Evolutionary conservation across 2,888 invertebrate genomes (phyloP), one percentile per base, ranked within the genome.

Genomic region (Tupiocoris notatus): DNA sequence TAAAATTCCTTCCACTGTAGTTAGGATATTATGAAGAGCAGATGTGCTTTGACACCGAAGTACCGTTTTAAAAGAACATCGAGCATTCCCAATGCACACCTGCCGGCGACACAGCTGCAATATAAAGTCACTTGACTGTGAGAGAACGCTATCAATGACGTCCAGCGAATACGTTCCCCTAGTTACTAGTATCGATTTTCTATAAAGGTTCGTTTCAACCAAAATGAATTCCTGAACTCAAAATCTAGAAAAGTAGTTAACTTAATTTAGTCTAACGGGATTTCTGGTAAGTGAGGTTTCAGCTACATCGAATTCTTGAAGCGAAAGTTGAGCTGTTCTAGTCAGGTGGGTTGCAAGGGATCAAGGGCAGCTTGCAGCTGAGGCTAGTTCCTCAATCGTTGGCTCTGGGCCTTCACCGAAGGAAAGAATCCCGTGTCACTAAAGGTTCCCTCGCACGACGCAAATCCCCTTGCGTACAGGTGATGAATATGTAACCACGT

Each of bases 311-410:
- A 20, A 65, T 65, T 39, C 39, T 65, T 65, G 65, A 24, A 25
- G 65, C 65, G 65, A 65, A 65, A 65, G 65, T 25, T 65, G 25
- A 39, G 12, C 39, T 39, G 39, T 12, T 12, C 39, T 39, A 3
- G 39, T 39, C 39, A 39, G 39, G 65, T 6, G 65, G 65, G 65
- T 65, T 65, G 25, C 12, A 25, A 17, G 39, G 65, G 65, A 65
- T 65, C 65, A 65, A 65, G 65, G 65, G 21, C 65, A 63, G 20
- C 59, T 59, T 21, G 23, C 39, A 39, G 65, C 65, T 65, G 39
- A 25, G 65, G 65, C 20, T 65, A 20, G 25, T 25, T 65, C 20
- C 12, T 39, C 65, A 25, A 39, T 24, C 18, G 39, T 39, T 39
- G 7, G 39, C 2, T 12, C 65, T 20, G 65, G 25, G 65, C 65